Evolutionary conservation across 2,797 vertebrate species (phyloP).

Genomic region (Gymnocypris eckloni): DNA sequence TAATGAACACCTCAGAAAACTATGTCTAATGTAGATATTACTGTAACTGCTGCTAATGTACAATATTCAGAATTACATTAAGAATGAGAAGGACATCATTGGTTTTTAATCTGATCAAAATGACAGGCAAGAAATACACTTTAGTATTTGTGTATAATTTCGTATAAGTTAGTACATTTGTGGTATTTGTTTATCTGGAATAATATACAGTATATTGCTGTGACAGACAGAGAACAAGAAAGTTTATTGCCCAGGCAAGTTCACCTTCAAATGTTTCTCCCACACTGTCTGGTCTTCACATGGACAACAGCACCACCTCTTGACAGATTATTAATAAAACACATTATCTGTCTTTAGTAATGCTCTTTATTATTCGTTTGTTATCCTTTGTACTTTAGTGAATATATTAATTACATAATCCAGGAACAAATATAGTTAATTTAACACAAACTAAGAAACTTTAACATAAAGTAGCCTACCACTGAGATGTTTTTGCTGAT

Average conservation of each 20-base stretch:
- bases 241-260: background rate
- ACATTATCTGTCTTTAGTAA: background rate
- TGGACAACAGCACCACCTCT: constrained; percentile 36
- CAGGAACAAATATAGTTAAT: background rate
- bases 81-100: background rate
- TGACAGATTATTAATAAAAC: constrained; percentile 4
- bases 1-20: background rate
- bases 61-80: background rate
- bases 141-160: background rate
- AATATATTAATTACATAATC: background rate
- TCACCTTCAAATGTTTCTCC: background rate
- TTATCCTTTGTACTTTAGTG: background rate
- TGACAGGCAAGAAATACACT: background rate
- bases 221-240: constrained; percentile 1
- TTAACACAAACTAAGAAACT: background rate
- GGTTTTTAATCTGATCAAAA: background rate
- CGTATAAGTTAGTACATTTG: background rate
- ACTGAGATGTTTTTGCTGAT: too few species aligned
- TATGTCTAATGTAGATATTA: background rate
- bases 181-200: too few species aligned
- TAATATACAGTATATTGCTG: background rate
- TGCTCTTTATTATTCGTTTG: background rate
- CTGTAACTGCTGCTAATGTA: background rate
- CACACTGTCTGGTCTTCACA: background rate
- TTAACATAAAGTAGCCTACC: background rate